phyloP scores from a whole-genome alignment of 1,140 invertebrate species.

The Formica selysi region DNA sequence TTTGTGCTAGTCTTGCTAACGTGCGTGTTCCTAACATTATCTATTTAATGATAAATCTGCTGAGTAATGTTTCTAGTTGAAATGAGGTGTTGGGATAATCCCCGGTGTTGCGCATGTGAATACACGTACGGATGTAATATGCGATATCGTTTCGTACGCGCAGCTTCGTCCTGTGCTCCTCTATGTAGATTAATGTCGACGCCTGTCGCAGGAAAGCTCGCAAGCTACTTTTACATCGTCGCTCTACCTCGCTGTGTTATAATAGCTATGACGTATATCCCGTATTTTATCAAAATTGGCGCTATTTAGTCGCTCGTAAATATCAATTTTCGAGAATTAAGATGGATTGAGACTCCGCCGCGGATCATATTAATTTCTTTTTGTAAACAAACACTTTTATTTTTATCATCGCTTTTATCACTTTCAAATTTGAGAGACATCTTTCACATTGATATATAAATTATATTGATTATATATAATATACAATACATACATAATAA shows the following conservation, averaged over 20 bases:
- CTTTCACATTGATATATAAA: background rate
- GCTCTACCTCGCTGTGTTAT: slow-evolving; percentile 47
- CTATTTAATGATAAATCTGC: slow-evolving; percentile 49
- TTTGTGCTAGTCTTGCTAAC: background rate
- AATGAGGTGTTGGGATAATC: slow-evolving; percentile 43
- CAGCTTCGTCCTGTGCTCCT: slow-evolving; percentile 47
- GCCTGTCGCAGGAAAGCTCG: slow-evolving; percentile 58
- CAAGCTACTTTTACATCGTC: slow-evolving; percentile 59
- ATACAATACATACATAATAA: too few relatives aligned
- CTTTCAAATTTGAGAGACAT: background rate
- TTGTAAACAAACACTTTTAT: background rate
- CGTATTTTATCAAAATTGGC: slow-evolving; percentile 61
- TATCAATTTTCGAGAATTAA: slow-evolving; percentile 19
- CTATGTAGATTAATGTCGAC: slow-evolving; percentile 65
- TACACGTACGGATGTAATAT: slow-evolving; percentile 41
- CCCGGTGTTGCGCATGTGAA: background rate
- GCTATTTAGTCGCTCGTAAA: slow-evolving; percentile 48
- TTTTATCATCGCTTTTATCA: background rate
- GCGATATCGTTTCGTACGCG: slow-evolving; percentile 53
- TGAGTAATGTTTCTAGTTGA: slow-evolving; percentile 30
- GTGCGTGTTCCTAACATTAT: slow-evolving; percentile 22
- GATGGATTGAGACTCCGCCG: background rate
- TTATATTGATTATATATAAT: background rate
- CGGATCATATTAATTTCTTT: background rate
- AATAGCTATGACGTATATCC: slow-evolving; percentile 37